phyloP scores from a whole-genome alignment of 2,888 invertebrate species.

The Xestobium rufovillosum region DNA sequence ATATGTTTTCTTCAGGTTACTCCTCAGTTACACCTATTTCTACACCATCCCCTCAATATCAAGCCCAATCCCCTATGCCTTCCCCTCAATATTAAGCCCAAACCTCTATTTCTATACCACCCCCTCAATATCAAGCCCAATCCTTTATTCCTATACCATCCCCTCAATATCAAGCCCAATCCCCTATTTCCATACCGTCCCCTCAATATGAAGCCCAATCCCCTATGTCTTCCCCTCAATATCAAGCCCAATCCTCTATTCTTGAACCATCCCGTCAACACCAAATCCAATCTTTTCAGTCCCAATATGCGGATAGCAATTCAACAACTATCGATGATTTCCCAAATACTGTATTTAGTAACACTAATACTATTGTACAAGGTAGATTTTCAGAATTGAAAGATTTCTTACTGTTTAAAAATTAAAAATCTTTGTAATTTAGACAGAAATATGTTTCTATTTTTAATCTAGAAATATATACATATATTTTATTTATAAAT shows the following conservation, averaged over 20 bases:
- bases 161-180: slow-evolving; percentile 3
- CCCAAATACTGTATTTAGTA: slow-evolving; percentile 1
- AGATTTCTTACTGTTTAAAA: too few species aligned
- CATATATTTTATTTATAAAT: too few species aligned
- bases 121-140: slow-evolving; percentile 3
- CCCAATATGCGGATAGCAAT: slow-evolving; percentile 3
- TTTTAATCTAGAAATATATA: too few species aligned
- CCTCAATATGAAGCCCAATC: slow-evolving; percentile 1
- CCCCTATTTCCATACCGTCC: not conserved
- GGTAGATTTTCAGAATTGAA: too few species aligned
- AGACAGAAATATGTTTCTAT: too few species aligned
- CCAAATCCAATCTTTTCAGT: slow-evolving; percentile 3
- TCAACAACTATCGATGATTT: not conserved
- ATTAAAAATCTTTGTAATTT: not conserved
- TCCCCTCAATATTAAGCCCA: not conserved
- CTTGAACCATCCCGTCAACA: not conserved
- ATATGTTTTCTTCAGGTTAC: too few species aligned
- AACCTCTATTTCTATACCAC: not conserved
- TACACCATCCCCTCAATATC: slow-evolving; percentile 3
- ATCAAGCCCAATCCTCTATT: slow-evolving; percentile 2
- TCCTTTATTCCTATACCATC: slow-evolving; percentile 2
- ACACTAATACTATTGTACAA: not conserved
- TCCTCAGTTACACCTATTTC: slow-evolving; percentile 2
- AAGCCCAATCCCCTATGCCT: slow-evolving; percentile 2
- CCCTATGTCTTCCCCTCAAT: slow-evolving; percentile 1